These are phyloP conservation scores for Helicolenus hilgendorfi DNA, from an alignment of 2,797 vertebrate genomes.

Conservation along the genomic window DNA sequence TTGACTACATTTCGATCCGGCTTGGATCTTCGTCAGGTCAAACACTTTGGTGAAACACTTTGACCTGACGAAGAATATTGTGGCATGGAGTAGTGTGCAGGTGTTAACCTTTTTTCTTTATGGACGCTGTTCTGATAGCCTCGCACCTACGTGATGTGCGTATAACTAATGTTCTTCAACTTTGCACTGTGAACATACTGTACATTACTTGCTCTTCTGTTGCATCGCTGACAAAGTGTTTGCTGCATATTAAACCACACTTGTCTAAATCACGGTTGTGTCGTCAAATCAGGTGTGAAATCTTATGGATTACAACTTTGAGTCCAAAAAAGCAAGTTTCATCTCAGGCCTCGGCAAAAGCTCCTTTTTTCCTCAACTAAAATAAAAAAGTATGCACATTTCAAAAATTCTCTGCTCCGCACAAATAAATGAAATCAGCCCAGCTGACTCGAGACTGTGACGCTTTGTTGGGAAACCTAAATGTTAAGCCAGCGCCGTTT, in stretches of 20 bases:
- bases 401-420: slow-evolving; percentile 69
- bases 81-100: no score
- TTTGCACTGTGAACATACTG: not conserved
- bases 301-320: slow-evolving; percentile 40
- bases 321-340: slow-evolving; percentile 23
- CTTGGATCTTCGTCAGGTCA: no score
- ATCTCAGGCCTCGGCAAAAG: slow-evolving; percentile 41
- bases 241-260: not conserved
- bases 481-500: slow-evolving; percentile 47
- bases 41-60: no score
- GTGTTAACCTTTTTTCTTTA: no score
- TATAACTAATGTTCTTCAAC: no score
- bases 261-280: not conserved
- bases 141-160: no score
- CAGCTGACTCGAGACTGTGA: slow-evolving; percentile 87
- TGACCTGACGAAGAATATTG: no score
- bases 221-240: not conserved
- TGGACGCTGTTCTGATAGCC: no score
- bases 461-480: slow-evolving; percentile 55
- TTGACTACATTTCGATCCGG: rapidly evolving
- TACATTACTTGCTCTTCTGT: not conserved
- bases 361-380: slow-evolving; percentile 57
- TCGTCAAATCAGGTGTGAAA: not conserved
- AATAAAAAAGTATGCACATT: slow-evolving; percentile 81
- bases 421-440: slow-evolving; percentile 84